Base-by-base conservation (phyloP, 2,888 invertebrate genomes). In the Chelonus formosanus region DNA sequence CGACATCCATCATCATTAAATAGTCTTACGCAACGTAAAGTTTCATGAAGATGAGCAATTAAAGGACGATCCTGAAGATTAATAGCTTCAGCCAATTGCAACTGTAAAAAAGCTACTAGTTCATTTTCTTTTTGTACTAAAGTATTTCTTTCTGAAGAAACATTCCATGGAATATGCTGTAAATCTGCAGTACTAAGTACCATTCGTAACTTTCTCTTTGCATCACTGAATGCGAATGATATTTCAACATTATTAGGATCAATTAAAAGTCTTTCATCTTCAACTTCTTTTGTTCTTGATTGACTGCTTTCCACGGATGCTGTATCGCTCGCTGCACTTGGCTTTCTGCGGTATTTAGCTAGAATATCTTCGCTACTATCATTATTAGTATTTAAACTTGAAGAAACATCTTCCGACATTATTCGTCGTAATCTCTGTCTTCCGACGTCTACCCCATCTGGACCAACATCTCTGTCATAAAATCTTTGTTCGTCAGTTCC, bases 291-390 rank as follows among this genome's bases (percentile, higher is more conserved):
- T 40, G 83, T 83, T 64, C 84, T 81, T 0, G 84, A 84, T 48
- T 83, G 80, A 70, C 79, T 81, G 67, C 82, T 85, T 55, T 83
- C 84, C 3, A 81, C 78, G 4, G 84, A 84, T 5, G 87, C 86
- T 65, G 86, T 86, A 72, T 87, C 87, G 43, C 87, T 87, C 61
- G 87, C 87, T 20, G 85, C 86, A 69, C 89, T 88, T 64, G 89
- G 87, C 81, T 91, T 90, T 73, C 90, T 88, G 3, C 97, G 88
- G 85, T 98, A 98, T 85, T 97, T 98, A 50, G 95, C 97, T 73
- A 98, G 87, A 79, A 98, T 98, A 79, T 97, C 96, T 78, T 97
- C 97, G 0, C 93, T 91, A 44, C 90, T 90, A 85, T 96, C 96
- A 35, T 5, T 8, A 47, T 35, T 35, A 40, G 34, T 3, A 43